Evolutionary conservation across 2,797 vertebrate genomes (phyloP), one percentile per base, ranked within the genome.

Genomic region (Huso huso): DNA sequence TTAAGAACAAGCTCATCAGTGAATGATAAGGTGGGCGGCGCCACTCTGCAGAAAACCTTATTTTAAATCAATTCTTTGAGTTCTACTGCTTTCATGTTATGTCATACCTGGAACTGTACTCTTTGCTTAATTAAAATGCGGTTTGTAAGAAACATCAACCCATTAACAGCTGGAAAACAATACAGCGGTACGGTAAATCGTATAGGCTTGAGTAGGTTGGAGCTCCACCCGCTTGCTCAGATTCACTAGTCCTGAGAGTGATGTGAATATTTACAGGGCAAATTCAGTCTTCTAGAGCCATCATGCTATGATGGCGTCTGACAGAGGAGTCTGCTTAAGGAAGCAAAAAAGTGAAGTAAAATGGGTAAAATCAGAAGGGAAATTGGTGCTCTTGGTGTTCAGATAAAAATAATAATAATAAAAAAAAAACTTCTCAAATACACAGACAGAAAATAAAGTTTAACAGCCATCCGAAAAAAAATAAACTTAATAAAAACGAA

Each of bases 311-410:
- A 78, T 67, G 69, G 70, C n/a, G 1, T 61, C 71, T 75, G 75
- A 77, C 68, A 69, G 74, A 64, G 68, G 73, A 73, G 78, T 78
- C 80, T 76, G 72, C 72, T 77, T 70, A 73, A 67, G 68, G 67
- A 68, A 73, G 69, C 51, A 70, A 75, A 74, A 37, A 78, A 77
- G 72, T 67, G 73, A 76, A 77, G 67, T 65, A 57, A 70, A 76
- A 71, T 50, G 66, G 73, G 76, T 73, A 69, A 72, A 69, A 69
- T 71, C 15, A 70, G 49, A 51, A 61, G 50, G 61, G 23, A 68
- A 70, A 74, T 65, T 66, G 62, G 48, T 76, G 67, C 51, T 76
- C 66, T 65, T 67, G 23, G n/a, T 75, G 66, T 74, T 79, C 66
- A 71, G 61, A 68, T 64, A 59, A 78, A 66, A 70, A 75, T 74